phyloP scores from a whole-genome alignment of 2,797 vertebrate genomes.

The Lates japonicus region DNA sequence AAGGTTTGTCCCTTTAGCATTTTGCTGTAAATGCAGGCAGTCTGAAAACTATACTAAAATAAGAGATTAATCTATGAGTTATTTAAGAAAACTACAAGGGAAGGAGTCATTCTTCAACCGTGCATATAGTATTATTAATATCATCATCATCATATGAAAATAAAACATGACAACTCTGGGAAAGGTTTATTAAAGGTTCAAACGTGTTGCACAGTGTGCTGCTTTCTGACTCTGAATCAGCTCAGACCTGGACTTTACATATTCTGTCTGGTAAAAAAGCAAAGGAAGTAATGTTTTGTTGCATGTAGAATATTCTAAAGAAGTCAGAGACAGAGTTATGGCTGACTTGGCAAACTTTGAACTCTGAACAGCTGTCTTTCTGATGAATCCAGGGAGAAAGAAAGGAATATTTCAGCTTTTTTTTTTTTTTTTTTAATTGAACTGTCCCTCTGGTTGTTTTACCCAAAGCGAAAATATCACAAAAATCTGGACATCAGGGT shows the following conservation, averaged over 20 bases:
- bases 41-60: slow-evolving; percentile 48
- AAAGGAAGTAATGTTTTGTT: not conserved
- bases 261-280: not conserved
- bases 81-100: slow-evolving; percentile 52
- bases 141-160: slow-evolving; percentile 67
- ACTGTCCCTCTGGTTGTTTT: slow-evolving; percentile 13
- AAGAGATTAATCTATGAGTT: slow-evolving; percentile 34
- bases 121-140: slow-evolving; percentile 48
- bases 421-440: not conserved
- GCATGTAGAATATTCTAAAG: not conserved
- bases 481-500: slow-evolving; percentile 31
- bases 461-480: slow-evolving; percentile 4
- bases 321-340: slow-evolving; percentile 13
- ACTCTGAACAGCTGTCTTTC: slow-evolving; percentile 13
- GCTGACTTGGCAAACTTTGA: slow-evolving; percentile 30
- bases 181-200: slow-evolving; percentile 25
- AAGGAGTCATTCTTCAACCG: slow-evolving; percentile 41
- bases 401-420: slow-evolving; percentile 24
- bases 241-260: slow-evolving; percentile 4
- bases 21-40: slow-evolving; percentile 39
- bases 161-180: slow-evolving; percentile 68
- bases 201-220: slow-evolving; percentile 1
- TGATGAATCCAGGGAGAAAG: slow-evolving; percentile 1
- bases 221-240: not conserved
- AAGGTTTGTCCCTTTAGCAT: slow-evolving; percentile 51